phyloP scores from a whole-genome alignment of 1,140 invertebrate genomes.

The Brachionus koreanus region DNA sequence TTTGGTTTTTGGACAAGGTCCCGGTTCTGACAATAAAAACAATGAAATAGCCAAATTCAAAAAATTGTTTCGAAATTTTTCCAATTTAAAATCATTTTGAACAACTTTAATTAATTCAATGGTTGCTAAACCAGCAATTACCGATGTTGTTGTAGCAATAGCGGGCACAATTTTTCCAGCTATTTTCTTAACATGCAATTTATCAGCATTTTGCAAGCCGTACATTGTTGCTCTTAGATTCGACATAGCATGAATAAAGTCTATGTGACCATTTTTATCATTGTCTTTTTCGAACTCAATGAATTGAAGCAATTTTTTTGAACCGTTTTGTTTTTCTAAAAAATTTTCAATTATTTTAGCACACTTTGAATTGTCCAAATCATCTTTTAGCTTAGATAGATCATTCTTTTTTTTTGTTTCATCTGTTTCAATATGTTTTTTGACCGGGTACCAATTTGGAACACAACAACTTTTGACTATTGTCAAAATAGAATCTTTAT shows the following conservation, averaged over 20 bases:
- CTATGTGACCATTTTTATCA: conserved; percentile 56
- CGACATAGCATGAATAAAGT: conserved; percentile 53
- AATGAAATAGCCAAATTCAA: conserved; percentile 35
- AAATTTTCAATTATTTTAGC: background rate
- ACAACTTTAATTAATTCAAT: conserved; percentile 28
- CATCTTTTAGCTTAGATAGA: conserved; percentile 61
- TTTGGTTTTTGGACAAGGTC: conserved; percentile 68
- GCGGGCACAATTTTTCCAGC: conserved; percentile 57
- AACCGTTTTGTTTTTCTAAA: conserved; percentile 45
- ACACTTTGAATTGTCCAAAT: conserved; percentile 7
- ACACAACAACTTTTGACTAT: conserved; percentile 67
- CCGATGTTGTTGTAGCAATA: conserved; percentile 57
- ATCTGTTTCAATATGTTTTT: conserved; percentile 60
- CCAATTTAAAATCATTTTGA: conserved; percentile 6
- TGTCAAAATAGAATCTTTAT: conserved; percentile 66
- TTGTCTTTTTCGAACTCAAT: conserved; percentile 59
- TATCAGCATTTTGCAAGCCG: conserved; percentile 52
- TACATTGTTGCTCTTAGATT: conserved; percentile 57
- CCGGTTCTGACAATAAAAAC: background rate
- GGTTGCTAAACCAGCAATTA: conserved; percentile 53
- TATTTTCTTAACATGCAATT: conserved; percentile 54
- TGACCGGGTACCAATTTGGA: background rate
- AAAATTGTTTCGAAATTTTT: background rate
- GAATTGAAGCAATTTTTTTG: conserved; percentile 46
- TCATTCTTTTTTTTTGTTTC: conserved; percentile 92